Evolutionary conservation across 2,888 invertebrate genomes (phyloP).

Genomic region (Mimas tiliae): DNA sequence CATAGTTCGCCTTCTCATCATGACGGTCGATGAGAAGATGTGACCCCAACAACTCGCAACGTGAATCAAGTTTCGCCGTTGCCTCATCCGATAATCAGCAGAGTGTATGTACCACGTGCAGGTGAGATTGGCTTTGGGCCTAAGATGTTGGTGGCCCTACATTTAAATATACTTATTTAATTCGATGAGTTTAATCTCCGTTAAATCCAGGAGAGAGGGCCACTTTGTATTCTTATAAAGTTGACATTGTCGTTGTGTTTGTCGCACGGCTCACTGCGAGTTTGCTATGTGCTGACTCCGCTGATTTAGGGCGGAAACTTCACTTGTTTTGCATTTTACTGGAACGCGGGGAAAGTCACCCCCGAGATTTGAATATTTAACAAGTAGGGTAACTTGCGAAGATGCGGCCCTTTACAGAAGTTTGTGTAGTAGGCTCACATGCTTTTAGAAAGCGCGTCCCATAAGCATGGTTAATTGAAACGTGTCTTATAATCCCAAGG

Average conservation of each 20-base stretch:
- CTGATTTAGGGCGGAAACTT: constrained; percentile 79
- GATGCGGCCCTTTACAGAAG: constrained; percentile 69
- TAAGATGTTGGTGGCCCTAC: too few species aligned
- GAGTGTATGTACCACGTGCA: too few species aligned
- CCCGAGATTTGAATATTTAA: constrained; percentile 79
- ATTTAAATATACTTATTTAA: too few species aligned
- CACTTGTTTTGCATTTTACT: constrained; percentile 80
- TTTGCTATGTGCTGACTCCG: constrained; percentile 57
- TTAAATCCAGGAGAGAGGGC: constrained; percentile 1
- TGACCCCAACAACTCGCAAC: too few species aligned
- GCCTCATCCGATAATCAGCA: too few species aligned
- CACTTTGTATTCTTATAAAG: constrained; percentile 52
- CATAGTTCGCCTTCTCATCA: too few species aligned
- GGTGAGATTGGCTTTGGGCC: too few species aligned
- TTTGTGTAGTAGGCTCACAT: constrained; percentile 58
- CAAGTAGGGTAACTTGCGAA: constrained; percentile 69
- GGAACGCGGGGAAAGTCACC: constrained; percentile 71
- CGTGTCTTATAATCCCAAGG: constrained; percentile 39
- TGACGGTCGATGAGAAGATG: too few species aligned
- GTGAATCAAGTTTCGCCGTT: too few species aligned
- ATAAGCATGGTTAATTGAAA: constrained; percentile 51
- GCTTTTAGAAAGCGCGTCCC: constrained; percentile 40
- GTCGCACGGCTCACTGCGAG: constrained; percentile 53
- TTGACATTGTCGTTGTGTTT: constrained; percentile 72
- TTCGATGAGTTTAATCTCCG: not conserved